These are phyloP conservation scores for Panzeria rudis DNA, from an alignment of 2,888 invertebrate species.

Conservation along the genomic window DNA sequence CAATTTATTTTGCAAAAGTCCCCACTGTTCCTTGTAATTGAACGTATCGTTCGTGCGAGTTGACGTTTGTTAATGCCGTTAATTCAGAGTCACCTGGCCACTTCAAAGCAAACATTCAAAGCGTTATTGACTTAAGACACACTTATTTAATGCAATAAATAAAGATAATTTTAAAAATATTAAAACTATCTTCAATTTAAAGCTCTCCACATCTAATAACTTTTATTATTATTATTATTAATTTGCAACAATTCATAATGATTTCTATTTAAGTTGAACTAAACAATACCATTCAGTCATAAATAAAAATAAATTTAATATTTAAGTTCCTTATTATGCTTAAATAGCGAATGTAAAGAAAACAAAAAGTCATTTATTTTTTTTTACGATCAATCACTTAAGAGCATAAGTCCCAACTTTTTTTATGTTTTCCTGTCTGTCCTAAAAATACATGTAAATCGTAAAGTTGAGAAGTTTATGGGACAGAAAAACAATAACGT, in stretches of 20 bases:
- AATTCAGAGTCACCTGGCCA: no score
- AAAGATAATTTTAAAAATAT: no score
- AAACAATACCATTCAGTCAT: background rate
- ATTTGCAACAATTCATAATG: background rate
- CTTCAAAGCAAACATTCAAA: no score
- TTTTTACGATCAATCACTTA: conserved; percentile 41
- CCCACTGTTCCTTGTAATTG: no score
- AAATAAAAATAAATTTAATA: conserved; percentile 4
- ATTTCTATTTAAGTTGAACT: background rate
- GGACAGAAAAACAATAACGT: conserved; percentile 64
- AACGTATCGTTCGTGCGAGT: no score
- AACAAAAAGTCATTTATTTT: background rate
- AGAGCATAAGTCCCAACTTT: background rate
- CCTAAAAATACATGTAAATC: conserved; percentile 10
- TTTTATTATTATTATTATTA: no score
- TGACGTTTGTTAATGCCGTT: no score
- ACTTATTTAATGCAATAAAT: no score
- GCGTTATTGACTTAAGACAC: no score
- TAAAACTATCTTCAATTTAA: no score
- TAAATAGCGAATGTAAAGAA: background rate
- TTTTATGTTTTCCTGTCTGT: background rate
- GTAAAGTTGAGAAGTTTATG: conserved; percentile 61
- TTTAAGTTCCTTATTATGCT: conserved; percentile 2
- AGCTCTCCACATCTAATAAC: no score
- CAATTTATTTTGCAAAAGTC: no score